phyloP scores from a whole-genome alignment of 92 coral and sea anemone species.

The Phymanthus crucifer region DNA sequence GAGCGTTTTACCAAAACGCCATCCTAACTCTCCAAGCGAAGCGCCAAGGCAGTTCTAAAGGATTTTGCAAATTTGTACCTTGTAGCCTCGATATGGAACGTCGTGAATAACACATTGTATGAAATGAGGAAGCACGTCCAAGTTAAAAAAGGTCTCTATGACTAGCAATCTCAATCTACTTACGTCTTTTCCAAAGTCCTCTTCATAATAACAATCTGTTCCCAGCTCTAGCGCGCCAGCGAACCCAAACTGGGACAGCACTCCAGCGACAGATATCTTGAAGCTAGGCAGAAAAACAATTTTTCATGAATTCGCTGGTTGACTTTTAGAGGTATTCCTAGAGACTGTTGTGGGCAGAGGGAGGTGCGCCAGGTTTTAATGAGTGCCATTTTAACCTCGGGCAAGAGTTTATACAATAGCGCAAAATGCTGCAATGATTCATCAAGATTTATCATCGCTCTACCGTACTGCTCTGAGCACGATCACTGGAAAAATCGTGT shows the following conservation, averaged over 20 bases:
- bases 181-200: slow-evolving; percentile 57
- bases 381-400: no score
- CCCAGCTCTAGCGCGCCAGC: slow-evolving; percentile 62
- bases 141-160: no score
- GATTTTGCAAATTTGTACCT: not conserved
- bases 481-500: no score
- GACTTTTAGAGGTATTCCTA: not conserved
- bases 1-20: no score
- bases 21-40: no score
- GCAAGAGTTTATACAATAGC: no score
- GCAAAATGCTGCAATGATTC: not conserved
- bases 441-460: no score
- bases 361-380: no score
- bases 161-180: not conserved
- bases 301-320: not conserved
- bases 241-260: slow-evolving; percentile 53
- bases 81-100: no score
- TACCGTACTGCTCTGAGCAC: no score
- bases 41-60: no score
- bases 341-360: not conserved
- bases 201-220: slow-evolving; percentile 50
- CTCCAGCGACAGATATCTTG: slow-evolving; percentile 33
- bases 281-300: not conserved
- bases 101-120: not conserved
- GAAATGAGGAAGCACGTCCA: not conserved